These are phyloP conservation scores for Riptortus pedestris DNA, from an alignment of 1,140 invertebrate genomes.

Conservation along the genomic window DNA sequence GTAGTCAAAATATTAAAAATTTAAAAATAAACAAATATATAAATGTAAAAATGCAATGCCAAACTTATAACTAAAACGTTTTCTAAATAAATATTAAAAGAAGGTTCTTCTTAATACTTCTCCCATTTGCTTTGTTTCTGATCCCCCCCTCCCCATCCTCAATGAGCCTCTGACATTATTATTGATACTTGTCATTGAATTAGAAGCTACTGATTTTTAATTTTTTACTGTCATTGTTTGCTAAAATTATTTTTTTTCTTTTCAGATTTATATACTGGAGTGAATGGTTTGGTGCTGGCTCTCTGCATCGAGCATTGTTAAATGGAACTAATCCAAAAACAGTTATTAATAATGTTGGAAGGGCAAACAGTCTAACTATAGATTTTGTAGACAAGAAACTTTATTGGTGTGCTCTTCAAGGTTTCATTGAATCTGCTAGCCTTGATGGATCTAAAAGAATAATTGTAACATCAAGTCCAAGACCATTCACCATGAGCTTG, in stretches of 20 bases:
- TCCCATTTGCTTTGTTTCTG: no score
- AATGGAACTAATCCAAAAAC: constrained; percentile 54
- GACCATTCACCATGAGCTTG: constrained; percentile 61
- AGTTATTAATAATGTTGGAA: constrained; percentile 60
- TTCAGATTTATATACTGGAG: constrained; percentile 81
- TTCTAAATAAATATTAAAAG: no score
- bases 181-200: no score
- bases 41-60: no score
- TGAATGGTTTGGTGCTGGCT: constrained; percentile 57
- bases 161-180: no score
- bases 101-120: no score
- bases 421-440: constrained; percentile 66
- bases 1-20: no score
- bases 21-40: no score
- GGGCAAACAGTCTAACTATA: constrained; percentile 60
- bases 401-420: constrained; percentile 31
- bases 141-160: no score
- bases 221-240: no score
- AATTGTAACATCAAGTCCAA: constrained; percentile 40
- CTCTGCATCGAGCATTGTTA: constrained; percentile 62
- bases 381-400: constrained; percentile 46
- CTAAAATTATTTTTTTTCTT: constrained; percentile 32
- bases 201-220: no score
- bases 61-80: no score
- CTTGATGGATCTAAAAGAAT: constrained; percentile 48